Percentiles rank a stretch among this genome's conserved stretches.
These are phyloP conservation scores for Petrolisthes cinctipes DNA, from an alignment of 2,888 invertebrate genomes.

Conservation along the genomic window DNA sequence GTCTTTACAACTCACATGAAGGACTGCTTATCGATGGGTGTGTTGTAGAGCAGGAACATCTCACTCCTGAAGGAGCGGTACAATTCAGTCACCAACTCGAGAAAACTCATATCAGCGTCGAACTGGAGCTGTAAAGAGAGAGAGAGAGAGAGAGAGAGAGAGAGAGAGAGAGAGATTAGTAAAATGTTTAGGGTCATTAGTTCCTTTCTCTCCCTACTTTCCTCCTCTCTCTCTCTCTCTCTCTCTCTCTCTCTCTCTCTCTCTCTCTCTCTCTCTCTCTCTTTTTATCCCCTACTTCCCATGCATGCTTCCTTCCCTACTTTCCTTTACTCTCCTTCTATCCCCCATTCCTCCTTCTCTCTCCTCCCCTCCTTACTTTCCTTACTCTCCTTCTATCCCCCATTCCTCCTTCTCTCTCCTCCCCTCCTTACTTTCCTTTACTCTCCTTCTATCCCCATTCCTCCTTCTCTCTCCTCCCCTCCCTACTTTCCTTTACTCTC, in stretches of 20 bases:
- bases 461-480: too few species aligned
- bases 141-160: not conserved
- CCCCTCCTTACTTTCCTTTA: too few species aligned
- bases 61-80: conserved; percentile 66
- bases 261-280: conserved; percentile 1
- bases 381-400: too few species aligned
- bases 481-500: not conserved
- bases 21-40: conserved; percentile 66
- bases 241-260: not conserved
- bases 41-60: conserved; percentile 66
- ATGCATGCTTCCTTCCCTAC: too few species aligned
- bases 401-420: too few species aligned
- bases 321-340: too few species aligned
- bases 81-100: conserved; percentile 69
- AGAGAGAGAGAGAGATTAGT: not conserved
- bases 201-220: not conserved
- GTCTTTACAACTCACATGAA: conserved; percentile 67
- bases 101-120: conserved; percentile 68
- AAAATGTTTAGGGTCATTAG: not conserved
- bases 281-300: too few species aligned
- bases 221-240: not conserved
- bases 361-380: too few species aligned
- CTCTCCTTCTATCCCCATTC: too few species aligned
- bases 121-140: conserved; percentile 5
- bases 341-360: too few species aligned